A percentile compares a stretch with the other conserved stretches of the same genome.
Conservation (phyloP, 2,797 vertebrate species). For the Apogon talboti region DNA sequence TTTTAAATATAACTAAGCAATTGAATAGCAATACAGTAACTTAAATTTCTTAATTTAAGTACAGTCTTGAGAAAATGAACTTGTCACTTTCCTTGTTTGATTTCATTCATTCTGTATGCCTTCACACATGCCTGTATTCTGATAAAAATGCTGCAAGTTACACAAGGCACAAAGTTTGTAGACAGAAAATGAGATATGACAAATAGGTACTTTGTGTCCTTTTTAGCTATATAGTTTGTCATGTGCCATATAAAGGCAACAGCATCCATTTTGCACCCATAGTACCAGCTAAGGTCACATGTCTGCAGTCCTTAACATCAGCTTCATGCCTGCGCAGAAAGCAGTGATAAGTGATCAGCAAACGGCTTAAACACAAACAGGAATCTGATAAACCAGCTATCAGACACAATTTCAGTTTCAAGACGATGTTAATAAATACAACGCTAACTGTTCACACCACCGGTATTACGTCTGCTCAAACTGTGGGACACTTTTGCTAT, state of each 20-base stretch:
- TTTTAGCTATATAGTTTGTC: neutral
- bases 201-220: neutral
- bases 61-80: no score
- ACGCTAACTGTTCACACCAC: conserved; percentile 10
- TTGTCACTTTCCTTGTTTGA: no score
- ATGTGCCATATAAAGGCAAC: conserved; percentile 2
- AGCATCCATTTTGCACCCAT: conserved; percentile 63
- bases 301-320: conserved; percentile 48
- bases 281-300: conserved; percentile 50
- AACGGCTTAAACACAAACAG: neutral
- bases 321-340: conserved; percentile 20
- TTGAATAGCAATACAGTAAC: no score
- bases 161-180: neutral
- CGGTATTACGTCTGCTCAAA: conserved; percentile 11
- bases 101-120: conserved; percentile 1
- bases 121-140: neutral
- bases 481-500: conserved; percentile 20
- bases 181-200: neutral
- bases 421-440: neutral
- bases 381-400: neutral
- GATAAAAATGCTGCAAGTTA: neutral
- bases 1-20: no score
- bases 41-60: no score
- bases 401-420: neutral
- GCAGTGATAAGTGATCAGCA: neutral